Evolutionary conservation across 2,888 invertebrate genomes (phyloP).

Genomic region (Caenorhabditis sulstoni): DNA sequence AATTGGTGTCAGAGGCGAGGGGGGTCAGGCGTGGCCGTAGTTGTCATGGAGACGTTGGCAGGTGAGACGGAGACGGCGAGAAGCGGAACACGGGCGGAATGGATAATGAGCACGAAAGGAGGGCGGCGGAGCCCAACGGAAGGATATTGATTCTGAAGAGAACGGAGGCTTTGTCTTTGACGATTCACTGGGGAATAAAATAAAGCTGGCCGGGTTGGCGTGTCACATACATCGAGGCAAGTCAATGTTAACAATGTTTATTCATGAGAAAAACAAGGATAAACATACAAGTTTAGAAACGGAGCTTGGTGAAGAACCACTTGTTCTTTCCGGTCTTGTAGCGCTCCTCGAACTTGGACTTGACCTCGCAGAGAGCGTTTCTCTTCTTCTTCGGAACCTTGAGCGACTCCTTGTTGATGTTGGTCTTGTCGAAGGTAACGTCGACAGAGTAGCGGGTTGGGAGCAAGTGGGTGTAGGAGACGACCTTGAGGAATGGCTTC

Average conservation of each 20-base stretch:
- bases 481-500: conserved; percentile 96
- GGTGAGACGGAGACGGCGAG: conserved; percentile 23
- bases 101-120: not conserved
- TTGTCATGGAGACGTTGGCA: conserved; percentile 20
- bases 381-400: conserved; percentile 96
- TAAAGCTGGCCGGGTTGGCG: no score
- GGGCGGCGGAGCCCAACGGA: not conserved
- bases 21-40: not conserved
- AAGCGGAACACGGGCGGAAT: not conserved
- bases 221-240: not conserved
- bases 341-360: conserved; percentile 94
- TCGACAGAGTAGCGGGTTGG: conserved; percentile 89
- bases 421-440: conserved; percentile 89
- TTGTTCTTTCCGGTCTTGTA: conserved; percentile 81
- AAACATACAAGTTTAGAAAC: conserved; percentile 75
- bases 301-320: conserved; percentile 81
- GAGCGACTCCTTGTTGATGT: conserved; percentile 90
- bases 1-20: not conserved
- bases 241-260: conserved; percentile 40
- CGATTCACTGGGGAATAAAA: no score
- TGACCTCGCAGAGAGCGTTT: conserved; percentile 94
- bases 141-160: conserved; percentile 10
- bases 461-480: conserved; percentile 84
- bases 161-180: no score
- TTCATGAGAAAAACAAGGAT: conserved; percentile 57